phyloP scores from a whole-genome alignment of 1,140 invertebrate species.

The Hypothenemus hampei region DNA sequence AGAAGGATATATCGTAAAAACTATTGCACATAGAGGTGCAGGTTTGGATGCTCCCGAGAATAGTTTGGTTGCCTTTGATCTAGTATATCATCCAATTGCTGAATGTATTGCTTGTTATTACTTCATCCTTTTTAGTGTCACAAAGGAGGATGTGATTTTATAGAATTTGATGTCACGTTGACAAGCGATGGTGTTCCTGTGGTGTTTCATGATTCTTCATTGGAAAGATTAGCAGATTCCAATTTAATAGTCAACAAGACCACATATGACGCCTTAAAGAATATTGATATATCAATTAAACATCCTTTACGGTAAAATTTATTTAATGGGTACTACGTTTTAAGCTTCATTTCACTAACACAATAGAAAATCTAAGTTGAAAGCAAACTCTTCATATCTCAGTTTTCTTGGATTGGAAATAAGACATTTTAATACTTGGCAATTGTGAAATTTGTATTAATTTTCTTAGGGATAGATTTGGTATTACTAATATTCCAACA shows the following conservation, averaged over 20 bases:
- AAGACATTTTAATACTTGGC: no score
- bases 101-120: no score
- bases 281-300: conserved; percentile 58
- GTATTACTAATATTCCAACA: conserved; percentile 51
- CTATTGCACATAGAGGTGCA: conserved; percentile 64
- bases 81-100: conserved; percentile 55
- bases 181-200: conserved; percentile 69
- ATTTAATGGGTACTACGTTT: no score
- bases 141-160: conserved; percentile 58
- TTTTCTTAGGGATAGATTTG: conserved; percentile 27
- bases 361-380: no score
- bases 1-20: conserved; percentile 47
- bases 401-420: no score
- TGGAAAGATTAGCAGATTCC: conserved; percentile 63
- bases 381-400: no score
- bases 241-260: conserved; percentile 52
- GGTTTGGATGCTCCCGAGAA: conserved; percentile 70
- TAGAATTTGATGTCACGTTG: conserved; percentile 73
- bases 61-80: conserved; percentile 62
- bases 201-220: conserved; percentile 66
- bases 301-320: conserved; percentile 60
- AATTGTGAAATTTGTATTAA: no score
- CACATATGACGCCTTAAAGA: conserved; percentile 58
- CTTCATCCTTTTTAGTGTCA: conserved; percentile 50
- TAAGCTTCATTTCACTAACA: no score